phyloP scores from a whole-genome alignment of 2,113 vertebrate species.

The Misgurnus mizolepis region DNA sequence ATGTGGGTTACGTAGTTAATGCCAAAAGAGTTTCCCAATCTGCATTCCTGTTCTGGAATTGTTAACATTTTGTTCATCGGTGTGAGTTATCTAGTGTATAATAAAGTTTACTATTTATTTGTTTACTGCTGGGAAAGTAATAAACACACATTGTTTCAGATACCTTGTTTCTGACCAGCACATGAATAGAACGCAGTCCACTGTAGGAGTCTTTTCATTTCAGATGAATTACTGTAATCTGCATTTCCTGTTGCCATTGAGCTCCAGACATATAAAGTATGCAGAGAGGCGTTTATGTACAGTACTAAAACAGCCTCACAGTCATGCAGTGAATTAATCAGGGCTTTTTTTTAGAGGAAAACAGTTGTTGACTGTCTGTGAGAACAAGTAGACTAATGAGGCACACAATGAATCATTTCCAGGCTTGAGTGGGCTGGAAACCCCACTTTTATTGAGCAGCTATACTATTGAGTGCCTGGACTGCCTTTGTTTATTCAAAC shows the following conservation, averaged over 20 bases:
- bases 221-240: slow-evolving; percentile 23
- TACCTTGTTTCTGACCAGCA: not conserved
- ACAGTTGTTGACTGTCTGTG: slow-evolving; percentile 37
- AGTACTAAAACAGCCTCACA: not conserved
- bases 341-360: not conserved
- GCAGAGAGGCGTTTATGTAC: not conserved
- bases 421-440: slow-evolving; percentile 15
- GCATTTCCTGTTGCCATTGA: slow-evolving; percentile 45
- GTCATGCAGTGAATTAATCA: slow-evolving; percentile 6
- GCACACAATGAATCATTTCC: slow-evolving; percentile 39
- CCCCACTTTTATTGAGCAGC: slow-evolving; percentile 2
- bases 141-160: not conserved
- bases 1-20: not conserved
- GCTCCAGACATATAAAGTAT: not conserved
- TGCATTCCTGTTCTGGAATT: no score
- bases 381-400: slow-evolving; percentile 6
- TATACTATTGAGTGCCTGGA: not conserved
- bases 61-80: not conserved
- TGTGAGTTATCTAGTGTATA: no score
- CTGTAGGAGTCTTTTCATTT: slow-evolving; percentile 3
- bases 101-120: not conserved
- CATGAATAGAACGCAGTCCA: slow-evolving; percentile 1
- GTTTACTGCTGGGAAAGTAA: not conserved
- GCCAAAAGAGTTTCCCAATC: not conserved
- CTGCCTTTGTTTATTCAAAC: slow-evolving; percentile 9